These are phyloP conservation scores for Ricordea florida DNA, from an alignment of 92 coral and sea anemone species.

Conservation along the genomic window DNA sequence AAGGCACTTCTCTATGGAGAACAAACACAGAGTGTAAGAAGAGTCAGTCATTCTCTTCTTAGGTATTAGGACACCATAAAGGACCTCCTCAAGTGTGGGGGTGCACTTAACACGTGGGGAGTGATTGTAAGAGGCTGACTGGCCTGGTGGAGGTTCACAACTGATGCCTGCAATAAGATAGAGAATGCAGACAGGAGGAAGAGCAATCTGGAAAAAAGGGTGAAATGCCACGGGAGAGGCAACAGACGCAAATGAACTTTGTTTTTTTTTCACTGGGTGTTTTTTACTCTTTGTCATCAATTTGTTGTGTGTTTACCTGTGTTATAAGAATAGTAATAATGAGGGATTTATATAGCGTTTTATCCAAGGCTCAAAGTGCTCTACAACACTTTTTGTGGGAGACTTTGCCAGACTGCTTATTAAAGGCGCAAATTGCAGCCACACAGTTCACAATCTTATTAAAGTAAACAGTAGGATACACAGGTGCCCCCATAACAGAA, in stretches of 20 bases:
- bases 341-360: too few species aligned
- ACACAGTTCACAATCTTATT: too few species aligned
- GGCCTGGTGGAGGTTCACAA: background rate
- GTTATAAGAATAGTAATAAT: too few species aligned
- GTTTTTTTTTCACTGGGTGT: too few species aligned
- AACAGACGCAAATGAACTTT: slow-evolving; percentile 6
- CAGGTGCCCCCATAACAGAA: too few species aligned
- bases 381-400: too few species aligned
- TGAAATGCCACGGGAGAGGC: slow-evolving; percentile 12
- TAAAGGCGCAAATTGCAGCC: too few species aligned
- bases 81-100: slow-evolving; percentile 4
- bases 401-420: too few species aligned
- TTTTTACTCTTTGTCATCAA: too few species aligned
- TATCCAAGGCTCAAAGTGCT: too few species aligned
- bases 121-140: background rate
- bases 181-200: slow-evolving; percentile 6
- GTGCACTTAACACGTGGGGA: slow-evolving; percentile 8
- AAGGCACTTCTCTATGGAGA: slow-evolving; percentile 11
- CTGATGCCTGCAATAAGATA: slow-evolving; percentile 8
- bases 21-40: background rate
- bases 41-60: slow-evolving; percentile 10
- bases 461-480: too few species aligned
- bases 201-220: slow-evolving; percentile 7
- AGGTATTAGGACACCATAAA: slow-evolving; percentile 22
- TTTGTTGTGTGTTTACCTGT: too few species aligned